Conservation (phyloP, 2,797 vertebrate species). For the Sebastes kiyomatsui region DNA sequence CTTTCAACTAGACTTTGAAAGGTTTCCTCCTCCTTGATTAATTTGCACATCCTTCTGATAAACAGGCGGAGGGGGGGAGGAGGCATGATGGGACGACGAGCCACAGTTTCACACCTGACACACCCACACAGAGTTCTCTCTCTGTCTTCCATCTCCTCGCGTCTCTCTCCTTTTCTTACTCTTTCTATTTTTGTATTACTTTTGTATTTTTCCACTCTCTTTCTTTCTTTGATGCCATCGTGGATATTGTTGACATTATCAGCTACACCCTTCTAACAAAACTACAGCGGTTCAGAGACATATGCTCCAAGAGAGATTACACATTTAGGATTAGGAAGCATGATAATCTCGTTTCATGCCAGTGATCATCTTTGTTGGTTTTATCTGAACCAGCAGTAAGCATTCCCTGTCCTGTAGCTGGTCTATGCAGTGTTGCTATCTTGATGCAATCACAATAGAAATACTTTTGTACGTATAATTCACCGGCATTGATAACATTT, state of each 20-base stretch:
- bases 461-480: neutral
- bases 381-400: neutral
- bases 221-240: neutral
- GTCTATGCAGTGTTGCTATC: neutral
- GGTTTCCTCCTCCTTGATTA: neutral
- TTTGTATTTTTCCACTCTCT: neutral
- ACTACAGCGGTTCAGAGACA: neutral
- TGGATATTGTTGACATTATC: neutral
- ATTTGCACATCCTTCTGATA: neutral
- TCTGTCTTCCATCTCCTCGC: too few species aligned
- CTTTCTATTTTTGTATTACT: neutral
- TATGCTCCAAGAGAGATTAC: constrained; percentile 38
- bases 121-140: neutral
- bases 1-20: neutral
- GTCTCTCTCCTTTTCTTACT: neutral
- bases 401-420: neutral
- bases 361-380: constrained; percentile 37
- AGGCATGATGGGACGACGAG: neutral
- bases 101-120: constrained; percentile 13
- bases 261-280: neutral
- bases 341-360: constrained; percentile 35
- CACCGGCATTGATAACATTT: neutral
- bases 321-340: constrained; percentile 37
- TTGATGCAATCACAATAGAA: neutral
- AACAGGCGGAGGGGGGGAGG: neutral